A percentile compares a stretch with the other conserved stretches of the same genome.
These are phyloP conservation scores for Drosophila conformis DNA, from an alignment of 2,888 invertebrate genomes.

Conservation along the genomic window DNA sequence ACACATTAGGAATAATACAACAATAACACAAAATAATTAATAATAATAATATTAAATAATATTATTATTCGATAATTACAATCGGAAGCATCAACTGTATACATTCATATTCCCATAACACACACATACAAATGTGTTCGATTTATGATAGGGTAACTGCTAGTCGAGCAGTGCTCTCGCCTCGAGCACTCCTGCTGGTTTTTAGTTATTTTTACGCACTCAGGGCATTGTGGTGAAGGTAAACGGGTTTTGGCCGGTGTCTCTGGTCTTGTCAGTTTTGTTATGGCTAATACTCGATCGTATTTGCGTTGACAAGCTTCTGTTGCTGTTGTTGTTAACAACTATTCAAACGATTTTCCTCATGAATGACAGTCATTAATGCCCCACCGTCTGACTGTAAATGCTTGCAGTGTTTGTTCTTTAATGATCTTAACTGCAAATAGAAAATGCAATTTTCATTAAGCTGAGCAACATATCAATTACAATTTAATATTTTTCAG, in stretches of 20 bases:
- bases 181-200: background rate
- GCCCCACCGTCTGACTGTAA: background rate
- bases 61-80: background rate
- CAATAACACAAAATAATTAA: background rate
- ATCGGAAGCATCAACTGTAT: background rate
- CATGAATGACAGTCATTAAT: background rate
- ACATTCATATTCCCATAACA: background rate
- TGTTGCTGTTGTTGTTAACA: background rate
- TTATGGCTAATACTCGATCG: background rate
- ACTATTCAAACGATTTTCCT: constrained; percentile 4
- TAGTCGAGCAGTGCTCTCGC: background rate
- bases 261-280: constrained; percentile 4
- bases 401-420: background rate
- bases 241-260: constrained; percentile 6
- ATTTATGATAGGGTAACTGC: background rate
- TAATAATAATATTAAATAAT: background rate
- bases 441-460: background rate
- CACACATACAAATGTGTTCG: background rate
- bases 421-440: background rate
- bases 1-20: background rate
- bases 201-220: background rate
- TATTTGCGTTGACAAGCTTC: constrained; percentile 10
- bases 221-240: constrained; percentile 6
- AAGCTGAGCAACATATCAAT: background rate
- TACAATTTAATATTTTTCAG: background rate